Evolutionary conservation across 2,797 vertebrate species (phyloP).

Genomic region (Centropyge bicolor): DNA sequence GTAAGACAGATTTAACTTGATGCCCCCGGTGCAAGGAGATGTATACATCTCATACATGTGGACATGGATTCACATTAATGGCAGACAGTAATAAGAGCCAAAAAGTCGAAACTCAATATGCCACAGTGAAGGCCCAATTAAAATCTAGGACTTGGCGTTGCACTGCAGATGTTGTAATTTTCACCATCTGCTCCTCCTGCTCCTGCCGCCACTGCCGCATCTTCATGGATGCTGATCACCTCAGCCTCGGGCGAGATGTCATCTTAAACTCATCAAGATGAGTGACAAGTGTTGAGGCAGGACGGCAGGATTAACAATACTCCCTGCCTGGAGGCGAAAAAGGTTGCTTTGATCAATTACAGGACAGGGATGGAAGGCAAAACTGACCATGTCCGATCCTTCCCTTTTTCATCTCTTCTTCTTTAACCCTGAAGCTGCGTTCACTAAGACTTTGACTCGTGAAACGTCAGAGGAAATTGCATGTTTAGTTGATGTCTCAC

Average conservation of each 20-base stretch:
- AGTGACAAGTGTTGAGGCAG: conserved; percentile 26
- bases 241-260: conserved; percentile 31
- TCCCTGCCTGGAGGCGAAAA: conserved; percentile 20
- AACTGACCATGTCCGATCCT: not conserved
- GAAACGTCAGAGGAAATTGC: no score
- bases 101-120: not conserved
- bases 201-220: not conserved
- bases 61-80: not conserved
- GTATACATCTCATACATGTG: not conserved
- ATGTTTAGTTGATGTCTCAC: not conserved
- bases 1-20: not conserved
- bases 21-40: not conserved
- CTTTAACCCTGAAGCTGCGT: not conserved
- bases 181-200: conserved; percentile 32
- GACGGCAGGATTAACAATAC: conserved; percentile 28
- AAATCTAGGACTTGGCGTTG: not conserved
- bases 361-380: conserved; percentile 4
- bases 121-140: conserved; percentile 10
- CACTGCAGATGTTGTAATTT: conserved; percentile 14
- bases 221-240: conserved; percentile 12
- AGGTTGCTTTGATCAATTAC: conserved; percentile 24
- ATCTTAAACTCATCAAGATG: conserved; percentile 21
- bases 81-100: not conserved
- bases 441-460: not conserved
- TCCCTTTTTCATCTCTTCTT: not conserved